Percentiles rank a stretch among this genome's conserved stretches.
Conservation (phyloP, 2,888 invertebrate genomes). For the Troides helena region DNA sequence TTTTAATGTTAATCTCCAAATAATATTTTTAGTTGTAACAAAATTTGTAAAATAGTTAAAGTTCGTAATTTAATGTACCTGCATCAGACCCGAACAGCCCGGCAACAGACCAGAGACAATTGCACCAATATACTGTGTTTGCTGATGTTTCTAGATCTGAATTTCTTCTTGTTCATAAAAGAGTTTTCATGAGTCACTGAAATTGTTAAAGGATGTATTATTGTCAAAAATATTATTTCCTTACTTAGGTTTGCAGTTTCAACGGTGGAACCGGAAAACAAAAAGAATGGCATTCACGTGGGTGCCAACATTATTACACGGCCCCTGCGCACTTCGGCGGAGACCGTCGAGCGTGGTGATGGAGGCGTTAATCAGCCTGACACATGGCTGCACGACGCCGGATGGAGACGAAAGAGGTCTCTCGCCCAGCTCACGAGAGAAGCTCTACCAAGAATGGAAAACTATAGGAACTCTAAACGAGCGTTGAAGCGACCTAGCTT, state of each 20-base stretch:
- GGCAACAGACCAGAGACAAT: too few relatives aligned
- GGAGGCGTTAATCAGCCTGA: slow-evolving; percentile 48
- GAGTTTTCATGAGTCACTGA: too few relatives aligned
- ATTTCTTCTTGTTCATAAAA: too few relatives aligned
- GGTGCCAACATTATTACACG: slow-evolving; percentile 70
- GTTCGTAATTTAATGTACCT: too few relatives aligned
- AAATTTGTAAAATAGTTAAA: too few relatives aligned
- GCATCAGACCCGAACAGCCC: too few relatives aligned
- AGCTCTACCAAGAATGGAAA: slow-evolving; percentile 89
- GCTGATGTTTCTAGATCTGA: too few relatives aligned
- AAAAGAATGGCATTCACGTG: slow-evolving; percentile 73
- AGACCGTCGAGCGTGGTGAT: slow-evolving; percentile 55
- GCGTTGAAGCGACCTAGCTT: slow-evolving; percentile 90
- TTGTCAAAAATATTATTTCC: too few relatives aligned
- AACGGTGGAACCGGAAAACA: slow-evolving; percentile 61
- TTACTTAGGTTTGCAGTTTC: slow-evolving; percentile 63
- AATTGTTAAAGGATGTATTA: too few relatives aligned
- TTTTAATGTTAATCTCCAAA: too few relatives aligned
- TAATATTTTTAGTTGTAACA: too few relatives aligned
- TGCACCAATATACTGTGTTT: too few relatives aligned
- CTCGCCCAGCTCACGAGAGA: slow-evolving; percentile 87
- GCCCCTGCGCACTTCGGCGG: slow-evolving; percentile 62
- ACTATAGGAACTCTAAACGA: slow-evolving; percentile 89
- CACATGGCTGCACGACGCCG: slow-evolving; percentile 72
- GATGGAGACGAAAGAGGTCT: slow-evolving; percentile 78